These are phyloP conservation scores for Callitettix versicolor DNA, from an alignment of 1,140 invertebrate species.

Conservation along the genomic window DNA sequence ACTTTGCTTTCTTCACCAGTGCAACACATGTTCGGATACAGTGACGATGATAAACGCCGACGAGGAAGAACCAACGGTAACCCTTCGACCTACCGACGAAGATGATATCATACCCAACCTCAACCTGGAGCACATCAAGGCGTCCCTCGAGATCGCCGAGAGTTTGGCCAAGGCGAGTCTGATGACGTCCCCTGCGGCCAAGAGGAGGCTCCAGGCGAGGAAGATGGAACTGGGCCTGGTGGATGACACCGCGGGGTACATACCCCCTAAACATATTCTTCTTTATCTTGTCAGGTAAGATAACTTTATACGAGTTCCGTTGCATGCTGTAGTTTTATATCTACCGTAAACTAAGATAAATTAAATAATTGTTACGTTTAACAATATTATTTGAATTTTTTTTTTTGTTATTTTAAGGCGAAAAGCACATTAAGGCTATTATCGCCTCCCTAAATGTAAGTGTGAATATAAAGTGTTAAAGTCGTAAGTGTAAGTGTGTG, in stretches of 20 bases:
- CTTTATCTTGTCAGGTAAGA: slow-evolving; percentile 50
- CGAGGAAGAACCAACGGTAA: neutral
- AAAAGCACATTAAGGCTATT: too few species aligned
- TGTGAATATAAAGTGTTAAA: too few species aligned
- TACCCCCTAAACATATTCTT: slow-evolving; percentile 48
- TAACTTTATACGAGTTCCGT: too few species aligned
- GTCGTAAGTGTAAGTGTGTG: too few species aligned
- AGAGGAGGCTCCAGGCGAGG: slow-evolving; percentile 39
- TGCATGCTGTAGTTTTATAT: too few species aligned
- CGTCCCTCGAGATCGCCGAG: slow-evolving; percentile 44
- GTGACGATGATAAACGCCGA: neutral
- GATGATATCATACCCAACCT: neutral
- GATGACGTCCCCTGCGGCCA: slow-evolving; percentile 43
- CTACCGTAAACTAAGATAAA: too few species aligned
- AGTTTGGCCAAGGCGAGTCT: slow-evolving; percentile 43
- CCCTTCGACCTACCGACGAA: neutral
- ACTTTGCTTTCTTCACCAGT: too few species aligned
- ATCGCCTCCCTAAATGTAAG: too few species aligned
- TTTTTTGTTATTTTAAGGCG: too few species aligned
- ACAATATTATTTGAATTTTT: too few species aligned
- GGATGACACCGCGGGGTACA: slow-evolving; percentile 34
- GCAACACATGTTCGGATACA: too few species aligned
- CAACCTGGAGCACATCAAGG: slow-evolving; percentile 34
- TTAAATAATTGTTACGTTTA: too few species aligned
- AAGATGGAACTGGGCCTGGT: slow-evolving; percentile 38